These are phyloP conservation scores for Julus scandinavius DNA, from an alignment of 2,888 invertebrate species.

Conservation along the genomic window DNA sequence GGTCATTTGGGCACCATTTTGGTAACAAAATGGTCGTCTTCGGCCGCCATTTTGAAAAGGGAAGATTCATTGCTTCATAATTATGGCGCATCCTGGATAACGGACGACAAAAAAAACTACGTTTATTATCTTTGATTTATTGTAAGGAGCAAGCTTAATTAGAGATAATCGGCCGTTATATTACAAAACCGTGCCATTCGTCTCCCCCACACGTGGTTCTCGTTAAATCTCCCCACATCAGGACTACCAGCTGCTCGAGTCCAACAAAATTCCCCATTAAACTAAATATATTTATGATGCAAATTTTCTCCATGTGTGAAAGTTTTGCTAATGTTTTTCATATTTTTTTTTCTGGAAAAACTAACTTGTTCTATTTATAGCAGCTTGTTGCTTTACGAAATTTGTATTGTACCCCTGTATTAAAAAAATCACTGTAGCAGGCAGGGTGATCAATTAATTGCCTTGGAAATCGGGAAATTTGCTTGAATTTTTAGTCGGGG, in stretches of 20 bases:
- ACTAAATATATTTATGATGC: no score
- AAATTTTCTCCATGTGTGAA: no score
- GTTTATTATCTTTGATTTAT: slow-evolving; percentile 21
- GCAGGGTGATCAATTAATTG: no score
- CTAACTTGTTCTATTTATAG: neutral
- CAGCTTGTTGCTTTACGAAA: neutral
- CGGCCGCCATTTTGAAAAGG: neutral
- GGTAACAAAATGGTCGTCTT: neutral
- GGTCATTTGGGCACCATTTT: neutral
- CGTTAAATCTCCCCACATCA: neutral
- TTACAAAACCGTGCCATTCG: neutral
- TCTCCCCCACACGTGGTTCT: neutral
- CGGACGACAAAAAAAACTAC: neutral
- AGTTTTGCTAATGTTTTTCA: neutral
- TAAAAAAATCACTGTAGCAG: no score
- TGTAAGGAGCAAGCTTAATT: neutral
- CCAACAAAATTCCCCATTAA: neutral
- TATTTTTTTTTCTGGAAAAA: no score
- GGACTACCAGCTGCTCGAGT: neutral
- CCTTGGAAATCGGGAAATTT: no score
- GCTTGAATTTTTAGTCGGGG: no score
- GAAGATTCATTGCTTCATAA: no score
- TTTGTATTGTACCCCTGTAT: no score
- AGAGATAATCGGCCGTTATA: slow-evolving; percentile 15
- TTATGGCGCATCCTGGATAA: neutral